These are phyloP conservation scores for Silvanus unidentatus DNA, from an alignment of 2,888 invertebrate genomes.

Conservation along the genomic window DNA sequence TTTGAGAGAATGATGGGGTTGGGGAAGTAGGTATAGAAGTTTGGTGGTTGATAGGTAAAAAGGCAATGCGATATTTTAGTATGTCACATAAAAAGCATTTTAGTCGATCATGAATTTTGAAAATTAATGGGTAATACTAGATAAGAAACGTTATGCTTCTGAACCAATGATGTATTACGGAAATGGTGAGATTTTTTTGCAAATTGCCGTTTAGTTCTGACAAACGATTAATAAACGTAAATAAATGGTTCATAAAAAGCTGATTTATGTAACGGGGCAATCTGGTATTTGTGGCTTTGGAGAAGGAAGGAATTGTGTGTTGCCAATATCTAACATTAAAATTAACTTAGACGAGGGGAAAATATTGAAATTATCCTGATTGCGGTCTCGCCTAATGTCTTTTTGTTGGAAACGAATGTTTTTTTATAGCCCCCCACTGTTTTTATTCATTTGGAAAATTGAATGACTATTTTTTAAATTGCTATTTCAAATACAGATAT, in stretches of 20 bases:
- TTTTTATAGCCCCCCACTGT: constrained; percentile 33
- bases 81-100: no score
- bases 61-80: no score
- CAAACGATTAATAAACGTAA: constrained; percentile 45
- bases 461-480: constrained; percentile 33
- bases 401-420: constrained; percentile 13
- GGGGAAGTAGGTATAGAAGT: no score
- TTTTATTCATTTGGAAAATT: constrained; percentile 36
- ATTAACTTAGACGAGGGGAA: constrained; percentile 36
- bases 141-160: constrained; percentile 20
- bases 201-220: constrained; percentile 40
- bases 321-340: constrained; percentile 42
- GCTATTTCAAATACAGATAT: constrained; percentile 26
- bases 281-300: constrained; percentile 27
- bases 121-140: constrained; percentile 5
- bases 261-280: constrained; percentile 42
- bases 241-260: constrained; percentile 46
- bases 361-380: constrained; percentile 39
- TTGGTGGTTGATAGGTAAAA: no score
- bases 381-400: constrained; percentile 30
- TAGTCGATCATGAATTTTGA: background rate
- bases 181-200: constrained; percentile 33
- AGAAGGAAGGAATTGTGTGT: constrained; percentile 29
- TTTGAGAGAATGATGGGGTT: no score
- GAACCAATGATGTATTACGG: constrained; percentile 35